These are phyloP conservation scores for Thereva nobilitata DNA, from an alignment of 2,888 invertebrate genomes.

Conservation along the genomic window DNA sequence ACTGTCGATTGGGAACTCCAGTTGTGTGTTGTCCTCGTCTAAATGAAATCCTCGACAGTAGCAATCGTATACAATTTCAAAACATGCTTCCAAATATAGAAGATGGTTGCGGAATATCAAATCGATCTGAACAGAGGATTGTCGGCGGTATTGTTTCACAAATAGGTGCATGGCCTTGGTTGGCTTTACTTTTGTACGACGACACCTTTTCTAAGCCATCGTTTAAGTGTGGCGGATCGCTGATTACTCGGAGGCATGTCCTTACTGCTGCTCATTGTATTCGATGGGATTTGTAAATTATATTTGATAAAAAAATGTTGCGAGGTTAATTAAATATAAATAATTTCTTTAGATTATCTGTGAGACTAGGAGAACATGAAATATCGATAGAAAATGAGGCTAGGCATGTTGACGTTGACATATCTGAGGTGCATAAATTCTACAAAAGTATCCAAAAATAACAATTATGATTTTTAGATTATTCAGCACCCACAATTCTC, in stretches of 20 bases:
- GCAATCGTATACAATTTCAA: slow-evolving; percentile 44
- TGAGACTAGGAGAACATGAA: too few relatives aligned
- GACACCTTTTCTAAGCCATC: slow-evolving; percentile 53
- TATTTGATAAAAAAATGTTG: background rate
- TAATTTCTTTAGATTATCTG: too few relatives aligned
- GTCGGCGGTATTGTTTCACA: slow-evolving; percentile 73
- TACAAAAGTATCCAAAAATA: too few relatives aligned
- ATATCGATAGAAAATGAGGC: too few relatives aligned
- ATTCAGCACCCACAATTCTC: too few relatives aligned
- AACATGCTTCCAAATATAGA: slow-evolving; percentile 51
- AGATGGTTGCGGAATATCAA: slow-evolving; percentile 67
- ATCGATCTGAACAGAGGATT: slow-evolving; percentile 64
- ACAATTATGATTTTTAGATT: too few relatives aligned
- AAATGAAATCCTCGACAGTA: too few relatives aligned
- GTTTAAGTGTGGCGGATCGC: slow-evolving; percentile 61
- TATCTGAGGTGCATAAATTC: too few relatives aligned
- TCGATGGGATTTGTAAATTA: slow-evolving; percentile 49
- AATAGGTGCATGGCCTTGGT: slow-evolving; percentile 80
- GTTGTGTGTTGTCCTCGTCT: slow-evolving; percentile 50
- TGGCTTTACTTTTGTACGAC: slow-evolving; percentile 73
- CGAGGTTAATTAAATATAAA: too few relatives aligned
- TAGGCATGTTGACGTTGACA: too few relatives aligned
- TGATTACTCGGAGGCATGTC: slow-evolving; percentile 63
- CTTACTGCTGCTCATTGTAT: slow-evolving; percentile 64
- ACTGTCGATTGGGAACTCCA: slow-evolving; percentile 47